A percentile compares a stretch with the other conserved stretches of the same genome.
Evolutionary conservation across 2,888 invertebrate species (phyloP).

Genomic region (Phytoseiulus persimilis): DNA sequence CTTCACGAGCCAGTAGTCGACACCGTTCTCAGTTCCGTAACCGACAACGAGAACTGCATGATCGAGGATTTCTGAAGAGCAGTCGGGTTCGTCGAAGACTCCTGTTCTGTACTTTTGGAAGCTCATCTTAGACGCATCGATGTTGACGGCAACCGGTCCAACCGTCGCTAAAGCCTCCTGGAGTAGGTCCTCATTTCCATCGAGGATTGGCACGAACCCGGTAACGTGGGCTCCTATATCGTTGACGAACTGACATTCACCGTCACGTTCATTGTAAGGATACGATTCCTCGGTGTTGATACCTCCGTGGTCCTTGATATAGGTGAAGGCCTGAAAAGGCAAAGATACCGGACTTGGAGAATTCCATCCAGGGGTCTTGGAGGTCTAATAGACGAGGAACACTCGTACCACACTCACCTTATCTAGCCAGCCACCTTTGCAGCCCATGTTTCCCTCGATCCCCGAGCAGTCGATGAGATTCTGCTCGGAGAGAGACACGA

Average conservation of each 20-base stretch:
- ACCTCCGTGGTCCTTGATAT: conserved; percentile 61
- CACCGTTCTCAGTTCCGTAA: conserved; percentile 62
- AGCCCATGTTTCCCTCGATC: conserved; percentile 65
- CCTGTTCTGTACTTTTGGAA: conserved; percentile 48
- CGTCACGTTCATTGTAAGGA: conserved; percentile 66
- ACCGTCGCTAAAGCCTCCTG: conserved; percentile 66
- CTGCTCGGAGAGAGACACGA: conserved; percentile 82
- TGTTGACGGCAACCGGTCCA: conserved; percentile 46
- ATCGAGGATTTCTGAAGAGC: conserved; percentile 61
- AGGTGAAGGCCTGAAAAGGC: conserved; percentile 47
- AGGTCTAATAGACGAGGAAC: background rate
- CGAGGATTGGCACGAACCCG: conserved; percentile 67
- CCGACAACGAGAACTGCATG: conserved; percentile 77
- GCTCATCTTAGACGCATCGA: conserved; percentile 43
- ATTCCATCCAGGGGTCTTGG: too few relatives aligned
- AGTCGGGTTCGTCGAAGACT: conserved; percentile 63
- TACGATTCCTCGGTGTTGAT: conserved; percentile 80
- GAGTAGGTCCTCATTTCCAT: conserved; percentile 65
- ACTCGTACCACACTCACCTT: background rate
- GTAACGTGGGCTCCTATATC: conserved; percentile 68
- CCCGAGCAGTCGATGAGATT: conserved; percentile 78
- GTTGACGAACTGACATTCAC: conserved; percentile 52
- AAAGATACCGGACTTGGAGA: too few relatives aligned
- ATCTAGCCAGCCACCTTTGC: conserved; percentile 61
- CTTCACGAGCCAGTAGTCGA: conserved; percentile 75